A percentile compares a stretch with the other conserved stretches of the same genome.
phyloP scores from a whole-genome alignment of 2,113 vertebrate species.

The Alosa alosa region DNA sequence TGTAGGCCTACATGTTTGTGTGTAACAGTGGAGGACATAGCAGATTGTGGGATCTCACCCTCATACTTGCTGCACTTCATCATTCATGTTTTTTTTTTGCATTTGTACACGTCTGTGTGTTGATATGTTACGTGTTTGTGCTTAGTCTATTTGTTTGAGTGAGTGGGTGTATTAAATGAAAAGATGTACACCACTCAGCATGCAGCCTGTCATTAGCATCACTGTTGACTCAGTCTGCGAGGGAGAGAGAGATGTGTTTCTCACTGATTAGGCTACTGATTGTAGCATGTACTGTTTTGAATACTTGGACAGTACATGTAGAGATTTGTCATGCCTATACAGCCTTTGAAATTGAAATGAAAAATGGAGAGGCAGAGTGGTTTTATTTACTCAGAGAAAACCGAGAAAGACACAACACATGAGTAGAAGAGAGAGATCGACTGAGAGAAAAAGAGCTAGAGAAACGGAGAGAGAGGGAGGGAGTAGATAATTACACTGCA shows the following conservation, averaged over 20 bases:
- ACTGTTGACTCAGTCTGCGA: constrained; percentile 2
- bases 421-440: not conserved
- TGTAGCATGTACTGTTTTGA: not conserved
- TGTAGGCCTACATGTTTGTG: not conserved
- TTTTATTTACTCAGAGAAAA: not conserved
- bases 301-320: constrained; percentile 6
- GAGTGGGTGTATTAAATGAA: not conserved
- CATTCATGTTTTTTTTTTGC: not conserved
- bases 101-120: not conserved
- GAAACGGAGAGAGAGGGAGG: not conserved
- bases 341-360: not conserved
- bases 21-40: not conserved
- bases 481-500: not conserved
- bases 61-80: not conserved
- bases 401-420: not conserved
- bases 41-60: not conserved
- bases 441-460: not conserved
- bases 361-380: not conserved
- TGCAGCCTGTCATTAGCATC: not conserved
- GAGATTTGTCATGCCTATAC: constrained; percentile 11
- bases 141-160: not conserved
- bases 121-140: not conserved
- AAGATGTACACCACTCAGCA: not conserved
- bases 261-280: constrained; percentile 1
- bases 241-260: not conserved